Evolutionary conservation across 1,140 invertebrate species (phyloP), one percentile per base, ranked within the genome.

Genomic region (Hormaphis cornu): DNA sequence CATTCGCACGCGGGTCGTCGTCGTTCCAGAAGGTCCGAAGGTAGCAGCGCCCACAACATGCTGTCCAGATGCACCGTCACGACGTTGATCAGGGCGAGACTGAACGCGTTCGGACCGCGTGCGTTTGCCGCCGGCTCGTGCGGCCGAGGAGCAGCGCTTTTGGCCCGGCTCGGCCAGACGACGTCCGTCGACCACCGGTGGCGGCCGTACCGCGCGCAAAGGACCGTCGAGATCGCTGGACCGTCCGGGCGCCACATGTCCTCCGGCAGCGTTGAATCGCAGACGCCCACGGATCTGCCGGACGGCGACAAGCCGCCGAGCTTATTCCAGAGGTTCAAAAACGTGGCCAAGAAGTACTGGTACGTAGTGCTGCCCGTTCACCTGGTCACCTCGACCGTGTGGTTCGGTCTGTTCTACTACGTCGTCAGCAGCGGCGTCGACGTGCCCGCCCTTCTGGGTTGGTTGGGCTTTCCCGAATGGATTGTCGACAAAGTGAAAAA

Each of bases 311-410:
- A 77, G 71, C 86, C 88, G 74, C 72, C 81, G 28, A 81, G 85
- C 5, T 74, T 95, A 12, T 88, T 92, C 76, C 84, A 91, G 75
- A 86, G 84, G 75, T 94, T 97, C 78, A 97, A 95, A 78, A 81
- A 88, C 75, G 89, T 96, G 85, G 90, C 91, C 75, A 89, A 88
- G 78, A 87, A 96, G 76, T 96, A 97, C 80, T 97, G 94, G 89
- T 94, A 96, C 80, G 87, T 97, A 69, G 76, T 95, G 37, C 80
- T 97, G 69, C 92, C 91, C 33, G 92, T 97, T 1, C 94, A 98
- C 80, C 74, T 91, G 66, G 81, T 87, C 7, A 96, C 93, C 12
- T 96, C 92, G 1, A 77, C 84, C 63, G 82, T 86, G 70, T 97
- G 94, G 93, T 86, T 88, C 78, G 86, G 86, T 12, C 78, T 84